These are phyloP conservation scores for Nezara viridula DNA, from an alignment of 2,888 invertebrate species.

Conservation along the genomic window DNA sequence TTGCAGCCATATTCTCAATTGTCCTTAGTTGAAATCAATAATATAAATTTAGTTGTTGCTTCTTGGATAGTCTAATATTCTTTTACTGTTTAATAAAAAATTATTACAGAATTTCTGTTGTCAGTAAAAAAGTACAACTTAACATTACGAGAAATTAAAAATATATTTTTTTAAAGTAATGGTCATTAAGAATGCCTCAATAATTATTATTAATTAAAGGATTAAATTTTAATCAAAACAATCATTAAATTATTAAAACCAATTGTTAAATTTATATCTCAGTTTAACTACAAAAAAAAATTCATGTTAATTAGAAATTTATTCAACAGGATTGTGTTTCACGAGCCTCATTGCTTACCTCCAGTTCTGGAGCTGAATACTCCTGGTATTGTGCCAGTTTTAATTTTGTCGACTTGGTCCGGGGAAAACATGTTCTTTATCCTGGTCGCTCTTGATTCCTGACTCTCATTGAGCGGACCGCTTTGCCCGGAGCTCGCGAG, in stretches of 20 bases:
- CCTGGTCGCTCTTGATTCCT: slow-evolving; percentile 67
- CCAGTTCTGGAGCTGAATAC: slow-evolving; percentile 71
- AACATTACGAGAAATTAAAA: neutral
- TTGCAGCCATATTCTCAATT: too few species aligned
- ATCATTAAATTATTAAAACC: too few species aligned
- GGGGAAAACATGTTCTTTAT: slow-evolving; percentile 67
- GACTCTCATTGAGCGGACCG: slow-evolving; percentile 65
- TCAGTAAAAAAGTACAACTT: neutral
- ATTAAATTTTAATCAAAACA: neutral
- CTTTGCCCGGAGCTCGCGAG: slow-evolving; percentile 63
- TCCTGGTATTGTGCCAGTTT: slow-evolving; percentile 69
- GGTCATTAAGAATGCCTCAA: neutral
- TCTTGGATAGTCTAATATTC: neutral
- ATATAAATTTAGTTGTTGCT: neutral
- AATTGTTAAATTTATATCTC: neutral
- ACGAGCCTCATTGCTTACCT: slow-evolving; percentile 68
- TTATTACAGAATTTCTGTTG: neutral
- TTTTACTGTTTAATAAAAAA: neutral
- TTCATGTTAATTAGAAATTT: neutral
- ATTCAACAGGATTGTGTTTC: neutral
- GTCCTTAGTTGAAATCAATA: neutral
- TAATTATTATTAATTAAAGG: neutral
- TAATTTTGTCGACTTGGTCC: slow-evolving; percentile 64
- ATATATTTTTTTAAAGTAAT: too few species aligned
- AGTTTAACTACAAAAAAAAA: neutral